phyloP scores from a whole-genome alignment of 2,888 invertebrate genomes.

The Hofmannophila pseudospretella region DNA sequence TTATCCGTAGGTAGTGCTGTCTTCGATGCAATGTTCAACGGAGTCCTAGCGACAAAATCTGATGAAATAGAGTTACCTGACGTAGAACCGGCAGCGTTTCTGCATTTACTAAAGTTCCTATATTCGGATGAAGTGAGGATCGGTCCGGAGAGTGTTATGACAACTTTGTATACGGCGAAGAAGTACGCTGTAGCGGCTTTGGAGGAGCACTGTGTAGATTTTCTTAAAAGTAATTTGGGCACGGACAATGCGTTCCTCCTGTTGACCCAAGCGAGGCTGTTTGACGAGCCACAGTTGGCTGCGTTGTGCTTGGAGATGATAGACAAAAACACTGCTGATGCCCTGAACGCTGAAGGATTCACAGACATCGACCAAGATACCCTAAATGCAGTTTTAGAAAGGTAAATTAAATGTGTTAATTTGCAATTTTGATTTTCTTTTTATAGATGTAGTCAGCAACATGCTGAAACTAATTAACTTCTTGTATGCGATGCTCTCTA shows the following conservation, averaged over 20 bases:
- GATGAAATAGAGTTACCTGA: conserved; percentile 89
- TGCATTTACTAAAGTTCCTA: conserved; percentile 83
- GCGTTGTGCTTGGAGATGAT: conserved; percentile 88
- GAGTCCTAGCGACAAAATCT: conserved; percentile 82
- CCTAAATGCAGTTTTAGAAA: conserved; percentile 84
- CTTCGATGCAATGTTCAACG: conserved; percentile 92
- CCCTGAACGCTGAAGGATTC: conserved; percentile 87
- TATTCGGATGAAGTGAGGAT: conserved; percentile 91
- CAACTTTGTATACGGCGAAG: conserved; percentile 90
- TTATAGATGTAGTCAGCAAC: no score
- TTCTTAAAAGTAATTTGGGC: conserved; percentile 83
- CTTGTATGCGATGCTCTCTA: no score
- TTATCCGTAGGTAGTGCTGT: conserved; percentile 90
- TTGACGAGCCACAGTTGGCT: conserved; percentile 90
- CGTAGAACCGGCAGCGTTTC: conserved; percentile 89
- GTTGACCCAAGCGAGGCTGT: conserved; percentile 86
- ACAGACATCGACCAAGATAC: conserved; percentile 90
- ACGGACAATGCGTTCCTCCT: conserved; percentile 91
- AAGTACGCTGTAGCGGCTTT: conserved; percentile 91
- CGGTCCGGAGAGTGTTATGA: conserved; percentile 91
- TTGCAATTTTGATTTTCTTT: not conserved
- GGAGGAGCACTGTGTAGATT: conserved; percentile 90
- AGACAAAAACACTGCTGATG: conserved; percentile 89
- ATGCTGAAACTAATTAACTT: no score
- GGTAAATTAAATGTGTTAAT: conserved; percentile 35